phyloP scores from a whole-genome alignment of 2,113 vertebrate genomes.

The Crotalus viridis region DNA sequence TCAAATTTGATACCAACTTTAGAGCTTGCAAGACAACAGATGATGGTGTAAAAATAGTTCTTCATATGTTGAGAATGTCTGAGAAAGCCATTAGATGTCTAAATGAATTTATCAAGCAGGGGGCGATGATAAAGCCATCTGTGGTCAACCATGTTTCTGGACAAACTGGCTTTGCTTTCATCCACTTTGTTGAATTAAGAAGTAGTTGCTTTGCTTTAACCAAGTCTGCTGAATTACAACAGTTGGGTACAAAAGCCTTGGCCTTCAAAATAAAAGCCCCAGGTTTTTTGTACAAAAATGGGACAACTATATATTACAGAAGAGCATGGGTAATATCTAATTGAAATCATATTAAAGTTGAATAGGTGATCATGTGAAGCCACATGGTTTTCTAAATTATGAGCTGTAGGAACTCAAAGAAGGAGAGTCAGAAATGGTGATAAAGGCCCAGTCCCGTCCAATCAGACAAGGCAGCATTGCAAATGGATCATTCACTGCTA shows the following conservation, averaged over 20 bases:
- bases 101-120: neutral
- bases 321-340: neutral
- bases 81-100: neutral
- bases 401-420: neutral
- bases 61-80: neutral
- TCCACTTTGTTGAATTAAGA: neutral
- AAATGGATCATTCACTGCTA: fast-evolving
- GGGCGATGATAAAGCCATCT: neutral
- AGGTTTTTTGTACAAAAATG: neutral
- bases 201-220: neutral
- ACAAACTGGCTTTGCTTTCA: neutral
- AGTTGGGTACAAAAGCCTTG: neutral
- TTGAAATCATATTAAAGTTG: neutral
- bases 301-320: neutral
- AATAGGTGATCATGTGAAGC: neutral
- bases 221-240: neutral
- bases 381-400: neutral
- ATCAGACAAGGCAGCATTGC: neutral
- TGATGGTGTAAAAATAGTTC: neutral
- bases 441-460: too few relatives aligned
- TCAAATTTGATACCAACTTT: neutral
- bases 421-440: too few relatives aligned
- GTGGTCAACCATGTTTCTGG: neutral
- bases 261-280: neutral
- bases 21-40: neutral